Percentiles rank a stretch among this genome's conserved stretches.
Conservation (phyloP, 2,888 invertebrate species). For the Mechanitis mazaeus region DNA sequence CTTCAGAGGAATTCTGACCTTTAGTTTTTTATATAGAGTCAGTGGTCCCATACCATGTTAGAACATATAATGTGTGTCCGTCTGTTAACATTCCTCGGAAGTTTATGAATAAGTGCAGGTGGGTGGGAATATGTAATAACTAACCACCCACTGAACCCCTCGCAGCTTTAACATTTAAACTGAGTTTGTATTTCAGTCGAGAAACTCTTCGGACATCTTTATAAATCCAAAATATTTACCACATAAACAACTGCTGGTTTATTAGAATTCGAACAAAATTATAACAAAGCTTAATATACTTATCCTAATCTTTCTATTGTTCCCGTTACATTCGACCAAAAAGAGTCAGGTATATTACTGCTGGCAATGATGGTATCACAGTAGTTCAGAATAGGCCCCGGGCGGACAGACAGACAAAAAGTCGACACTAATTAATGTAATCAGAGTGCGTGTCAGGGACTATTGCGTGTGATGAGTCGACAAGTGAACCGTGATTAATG, state of each 20-base stretch:
- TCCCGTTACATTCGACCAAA: background rate
- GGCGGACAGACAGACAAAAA: constrained; percentile 25
- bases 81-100: constrained; percentile 2
- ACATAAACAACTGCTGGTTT: too few relatives aligned
- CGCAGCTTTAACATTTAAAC: background rate
- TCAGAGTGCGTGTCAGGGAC: constrained; percentile 26
- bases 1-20: background rate
- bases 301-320: too few relatives aligned
- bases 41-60: too few relatives aligned
- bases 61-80: too few relatives aligned
- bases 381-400: constrained; percentile 20
- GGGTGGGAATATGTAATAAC: constrained; percentile 2
- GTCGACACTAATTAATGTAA: constrained; percentile 29
- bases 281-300: too few relatives aligned
- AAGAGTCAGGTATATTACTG: background rate
- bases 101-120: constrained; percentile 6
- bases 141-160: background rate
- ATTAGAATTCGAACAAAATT: too few relatives aligned
- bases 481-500: constrained; percentile 33
- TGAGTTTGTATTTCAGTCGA: too few relatives aligned
- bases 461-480: constrained; percentile 23
- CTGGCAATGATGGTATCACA: constrained; percentile 13
- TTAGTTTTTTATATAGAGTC: background rate
- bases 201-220: too few relatives aligned
- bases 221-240: too few relatives aligned